Conservation (phyloP, 2,888 invertebrate species). For the Syritta pipiens region DNA sequence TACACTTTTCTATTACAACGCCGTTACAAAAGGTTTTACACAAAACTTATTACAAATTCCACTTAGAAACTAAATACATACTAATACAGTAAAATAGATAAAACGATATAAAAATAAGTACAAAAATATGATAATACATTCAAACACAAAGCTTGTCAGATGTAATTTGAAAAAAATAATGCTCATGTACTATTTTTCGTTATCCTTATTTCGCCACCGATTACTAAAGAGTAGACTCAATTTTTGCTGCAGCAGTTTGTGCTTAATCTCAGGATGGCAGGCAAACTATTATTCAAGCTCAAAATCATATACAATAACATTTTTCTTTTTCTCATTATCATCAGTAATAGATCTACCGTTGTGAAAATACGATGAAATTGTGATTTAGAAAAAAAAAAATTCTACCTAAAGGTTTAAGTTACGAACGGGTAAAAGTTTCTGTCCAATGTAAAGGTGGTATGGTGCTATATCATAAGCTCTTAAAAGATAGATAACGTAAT, state of each 20-base stretch:
- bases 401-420: background rate
- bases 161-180: no score
- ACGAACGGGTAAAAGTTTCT: background rate
- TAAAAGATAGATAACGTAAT: constrained; percentile 5
- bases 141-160: no score
- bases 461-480: background rate
- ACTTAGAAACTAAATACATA: constrained; percentile 38
- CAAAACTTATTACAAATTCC: constrained; percentile 16
- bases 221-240: no score
- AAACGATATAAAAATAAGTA: constrained; percentile 35
- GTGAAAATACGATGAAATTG: background rate
- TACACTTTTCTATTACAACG: background rate
- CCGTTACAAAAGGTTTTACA: constrained; percentile 8
- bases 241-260: no score
- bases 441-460: background rate
- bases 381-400: background rate
- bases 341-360: background rate
- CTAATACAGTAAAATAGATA: background rate
- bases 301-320: background rate
- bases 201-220: background rate
- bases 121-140: constrained; percentile 57
- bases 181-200: no score
- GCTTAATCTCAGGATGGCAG: background rate
- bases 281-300: background rate
- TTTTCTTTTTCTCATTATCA: background rate